These are phyloP conservation scores for Pyrrhia umbra DNA, from an alignment of 2,888 invertebrate genomes.

Conservation along the genomic window DNA sequence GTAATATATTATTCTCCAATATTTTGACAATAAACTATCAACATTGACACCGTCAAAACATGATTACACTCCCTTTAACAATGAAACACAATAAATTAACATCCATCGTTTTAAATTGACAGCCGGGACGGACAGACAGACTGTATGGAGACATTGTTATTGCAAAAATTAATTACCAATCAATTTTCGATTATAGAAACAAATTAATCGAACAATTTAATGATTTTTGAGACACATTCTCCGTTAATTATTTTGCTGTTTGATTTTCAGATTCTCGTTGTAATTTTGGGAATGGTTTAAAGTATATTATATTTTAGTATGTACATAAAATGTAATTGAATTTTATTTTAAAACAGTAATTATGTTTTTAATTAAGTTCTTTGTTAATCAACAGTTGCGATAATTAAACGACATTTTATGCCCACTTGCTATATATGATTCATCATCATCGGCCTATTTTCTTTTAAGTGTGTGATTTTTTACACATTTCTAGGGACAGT, in stretches of 20 bases:
- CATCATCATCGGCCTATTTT: too few relatives aligned
- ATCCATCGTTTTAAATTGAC: conserved; percentile 20
- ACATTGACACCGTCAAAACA: conserved; percentile 9
- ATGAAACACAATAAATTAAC: conserved; percentile 23
- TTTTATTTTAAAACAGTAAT: neutral
- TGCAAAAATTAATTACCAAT: conserved; percentile 50
- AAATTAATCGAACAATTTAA: conserved; percentile 43
- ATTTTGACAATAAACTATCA: conserved; percentile 14
- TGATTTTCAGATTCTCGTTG: conserved; percentile 4
- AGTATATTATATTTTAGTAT: neutral
- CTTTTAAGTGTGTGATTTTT: too few relatives aligned
- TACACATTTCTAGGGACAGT: too few relatives aligned
- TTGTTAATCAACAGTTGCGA: neutral
- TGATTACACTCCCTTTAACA: conserved; percentile 19
- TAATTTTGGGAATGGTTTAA: neutral
- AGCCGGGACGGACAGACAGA: conserved; percentile 4
- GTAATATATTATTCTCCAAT: conserved; percentile 8
- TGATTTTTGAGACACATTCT: conserved; percentile 33
- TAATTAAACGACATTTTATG: neutral
- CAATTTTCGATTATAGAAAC: conserved; percentile 50
- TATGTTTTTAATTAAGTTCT: neutral
- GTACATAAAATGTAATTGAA: neutral
- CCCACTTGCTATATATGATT: too few relatives aligned
- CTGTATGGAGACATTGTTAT: conserved; percentile 24
- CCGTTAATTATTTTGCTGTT: conserved; percentile 34